These are phyloP conservation scores for Drosophila elegans DNA, from an alignment of 1,140 invertebrate species.

Conservation along the genomic window DNA sequence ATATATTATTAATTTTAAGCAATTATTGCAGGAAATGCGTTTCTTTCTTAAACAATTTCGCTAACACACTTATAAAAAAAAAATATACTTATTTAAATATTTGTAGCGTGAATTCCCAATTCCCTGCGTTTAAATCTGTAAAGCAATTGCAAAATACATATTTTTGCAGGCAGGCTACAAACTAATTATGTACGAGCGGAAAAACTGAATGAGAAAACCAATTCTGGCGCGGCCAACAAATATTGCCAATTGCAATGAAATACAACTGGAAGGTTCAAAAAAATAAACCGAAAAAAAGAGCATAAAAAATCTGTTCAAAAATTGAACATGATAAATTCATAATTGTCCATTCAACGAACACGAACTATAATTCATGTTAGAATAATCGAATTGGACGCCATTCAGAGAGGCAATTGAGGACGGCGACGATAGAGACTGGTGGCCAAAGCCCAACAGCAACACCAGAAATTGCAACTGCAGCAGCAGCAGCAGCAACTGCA, in stretches of 20 bases:
- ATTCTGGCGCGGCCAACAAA: slow-evolving; percentile 39
- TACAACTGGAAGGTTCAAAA: slow-evolving; percentile 18
- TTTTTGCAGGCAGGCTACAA: slow-evolving; percentile 31
- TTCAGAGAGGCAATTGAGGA: slow-evolving; percentile 78
- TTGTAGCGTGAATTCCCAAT: slow-evolving; percentile 24
- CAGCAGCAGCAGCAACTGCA: slow-evolving; percentile 7
- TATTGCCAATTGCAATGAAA: slow-evolving; percentile 50
- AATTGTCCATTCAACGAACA: slow-evolving; percentile 81
- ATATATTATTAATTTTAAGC: too few relatives aligned
- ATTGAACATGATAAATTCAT: slow-evolving; percentile 83
- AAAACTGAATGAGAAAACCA: slow-evolving; percentile 42
- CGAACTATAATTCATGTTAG: slow-evolving; percentile 82
- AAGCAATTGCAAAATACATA: slow-evolving; percentile 26
- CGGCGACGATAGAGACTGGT: slow-evolving; percentile 56
- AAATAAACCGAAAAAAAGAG: slow-evolving; percentile 42
- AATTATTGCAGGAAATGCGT: too few relatives aligned
- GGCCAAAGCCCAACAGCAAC: slow-evolving; percentile 59
- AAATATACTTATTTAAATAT: too few relatives aligned
- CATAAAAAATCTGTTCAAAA: slow-evolving; percentile 78
- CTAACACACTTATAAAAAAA: too few relatives aligned
- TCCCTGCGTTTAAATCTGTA: slow-evolving; percentile 48
- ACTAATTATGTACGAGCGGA: slow-evolving; percentile 69
- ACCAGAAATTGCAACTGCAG: slow-evolving; percentile 18
- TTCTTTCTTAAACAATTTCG: too few relatives aligned
- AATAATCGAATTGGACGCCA: slow-evolving; percentile 82